Evolutionary conservation across 2,888 invertebrate species (phyloP).

Genomic region (Epinotia bilunana): DNA sequence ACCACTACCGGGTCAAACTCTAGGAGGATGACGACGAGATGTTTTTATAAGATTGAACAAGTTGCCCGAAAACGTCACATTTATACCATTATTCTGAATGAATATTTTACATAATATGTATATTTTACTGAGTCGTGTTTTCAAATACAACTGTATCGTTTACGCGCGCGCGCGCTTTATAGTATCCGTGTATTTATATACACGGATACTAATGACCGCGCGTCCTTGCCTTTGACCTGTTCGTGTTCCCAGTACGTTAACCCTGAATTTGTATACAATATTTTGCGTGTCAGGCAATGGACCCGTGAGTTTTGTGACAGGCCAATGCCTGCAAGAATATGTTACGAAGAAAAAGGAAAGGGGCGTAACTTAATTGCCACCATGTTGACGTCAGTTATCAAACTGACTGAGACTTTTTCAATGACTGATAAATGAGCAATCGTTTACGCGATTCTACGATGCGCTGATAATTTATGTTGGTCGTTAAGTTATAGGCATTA

Average conservation of each 20-base stretch:
- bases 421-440: not conserved
- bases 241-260: slow-evolving; percentile 45
- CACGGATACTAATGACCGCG: slow-evolving; percentile 48
- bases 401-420: not conserved
- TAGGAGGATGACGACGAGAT: too few relatives aligned
- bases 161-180: too few relatives aligned
- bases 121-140: slow-evolving; percentile 22
- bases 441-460: not conserved
- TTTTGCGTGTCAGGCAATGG: slow-evolving; percentile 38
- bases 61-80: not conserved
- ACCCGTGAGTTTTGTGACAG: slow-evolving; percentile 35
- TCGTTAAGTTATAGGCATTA: too few relatives aligned
- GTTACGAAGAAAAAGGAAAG: slow-evolving; percentile 1
- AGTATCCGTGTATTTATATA: too few relatives aligned
- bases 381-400: not conserved
- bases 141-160: too few relatives aligned
- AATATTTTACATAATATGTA: slow-evolving; percentile 6
- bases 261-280: slow-evolving; percentile 25
- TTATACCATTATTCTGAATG: not conserved
- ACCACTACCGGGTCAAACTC: too few relatives aligned
- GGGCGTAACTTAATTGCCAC: slow-evolving; percentile 15
- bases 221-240: slow-evolving; percentile 48
- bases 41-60: too few relatives aligned
- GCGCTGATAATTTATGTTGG: not conserved
- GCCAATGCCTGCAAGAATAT: slow-evolving; percentile 24